Base-by-base conservation (phyloP, 2,888 invertebrate species). In the Sinhomidia bicolor region DNA sequence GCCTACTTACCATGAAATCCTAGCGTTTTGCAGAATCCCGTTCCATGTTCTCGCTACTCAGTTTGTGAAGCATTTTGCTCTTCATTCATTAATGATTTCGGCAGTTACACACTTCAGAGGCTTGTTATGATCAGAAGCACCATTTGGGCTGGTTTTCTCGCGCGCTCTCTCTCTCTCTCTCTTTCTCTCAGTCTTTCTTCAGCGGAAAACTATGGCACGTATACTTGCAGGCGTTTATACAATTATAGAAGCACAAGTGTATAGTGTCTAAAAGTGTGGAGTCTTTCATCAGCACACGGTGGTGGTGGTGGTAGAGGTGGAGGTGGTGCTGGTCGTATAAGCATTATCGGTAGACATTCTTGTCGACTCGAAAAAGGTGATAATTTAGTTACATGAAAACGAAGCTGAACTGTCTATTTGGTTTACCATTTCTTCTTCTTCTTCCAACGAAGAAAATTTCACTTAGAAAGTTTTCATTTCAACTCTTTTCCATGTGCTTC, bases 61-160 rank as follows among this genome's bases (percentile, higher is more conserved):
- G 68, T 89, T 89, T 89, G 80, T 57, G 74, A 51, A 89, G 76
- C 80, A 89, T 89, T 89, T 79, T 89, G 74, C 89, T 89, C 83
- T 89, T 89, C 89, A 89, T 89, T 89, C 89, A 89, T 89, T 89
- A 89, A 89, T 89, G 89, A 89, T 89, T 89, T 89, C 89, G 82
- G 81, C 82, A 89, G 89, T 89, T 89, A 82, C 89, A 89, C 89
- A 89, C 89, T 89, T 89, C 89, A 89, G 41, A 82, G 82, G 85
- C 89, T 89, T 85, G 89, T 85, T 89, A 89, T 89, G 85, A 85
- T 89, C 89, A 81, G 81, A 89, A 89, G 82, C 85, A 85, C 89
- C 85, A 85, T 71, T 74, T 81, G 60, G 12, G 60, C 20, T 54
- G 57, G 60, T 57, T 41, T 41, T 32, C n/a, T n/a, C n/a, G n/a